Conservation (phyloP, 2,797 vertebrate genomes). For the Coracias cyanogaster region DNA sequence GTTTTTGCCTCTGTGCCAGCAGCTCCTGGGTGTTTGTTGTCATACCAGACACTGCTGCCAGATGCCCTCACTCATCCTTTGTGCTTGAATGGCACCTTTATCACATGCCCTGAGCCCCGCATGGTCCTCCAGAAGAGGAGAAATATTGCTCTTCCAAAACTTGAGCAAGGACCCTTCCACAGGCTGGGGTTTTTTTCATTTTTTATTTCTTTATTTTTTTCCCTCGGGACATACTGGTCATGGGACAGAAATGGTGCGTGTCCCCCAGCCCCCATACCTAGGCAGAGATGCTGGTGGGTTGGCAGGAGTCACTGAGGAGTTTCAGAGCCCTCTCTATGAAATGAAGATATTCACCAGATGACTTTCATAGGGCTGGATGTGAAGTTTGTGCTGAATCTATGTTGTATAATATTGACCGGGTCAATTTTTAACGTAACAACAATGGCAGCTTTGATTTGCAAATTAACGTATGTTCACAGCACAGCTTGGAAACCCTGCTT, state of each 20-base stretch:
- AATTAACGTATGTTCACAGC: neutral
- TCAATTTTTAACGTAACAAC: neutral
- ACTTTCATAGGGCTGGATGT: neutral
- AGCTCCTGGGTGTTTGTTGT: neutral
- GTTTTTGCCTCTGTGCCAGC: neutral
- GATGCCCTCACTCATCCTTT: neutral
- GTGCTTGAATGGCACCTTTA: neutral
- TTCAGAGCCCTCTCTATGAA: neutral
- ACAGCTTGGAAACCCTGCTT: neutral
- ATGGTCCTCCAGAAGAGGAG: neutral
- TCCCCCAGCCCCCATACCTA: neutral
- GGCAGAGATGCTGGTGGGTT: neutral
- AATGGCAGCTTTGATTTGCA: neutral
- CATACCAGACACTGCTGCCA: neutral
- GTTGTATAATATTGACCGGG: neutral
- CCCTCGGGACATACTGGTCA: neutral
- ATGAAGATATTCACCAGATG: neutral
- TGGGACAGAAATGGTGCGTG: neutral
- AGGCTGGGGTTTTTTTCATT: fast-evolving
- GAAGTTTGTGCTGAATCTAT: neutral
- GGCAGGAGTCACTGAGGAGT: neutral
- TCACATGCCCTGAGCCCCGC: neutral
- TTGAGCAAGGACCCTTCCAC: neutral
- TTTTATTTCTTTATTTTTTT: neutral
- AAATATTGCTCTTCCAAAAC: neutral